Evolutionary conservation across 2,113 vertebrate species (phyloP).

Genomic region (Dolichallabes microphthalmus): DNA sequence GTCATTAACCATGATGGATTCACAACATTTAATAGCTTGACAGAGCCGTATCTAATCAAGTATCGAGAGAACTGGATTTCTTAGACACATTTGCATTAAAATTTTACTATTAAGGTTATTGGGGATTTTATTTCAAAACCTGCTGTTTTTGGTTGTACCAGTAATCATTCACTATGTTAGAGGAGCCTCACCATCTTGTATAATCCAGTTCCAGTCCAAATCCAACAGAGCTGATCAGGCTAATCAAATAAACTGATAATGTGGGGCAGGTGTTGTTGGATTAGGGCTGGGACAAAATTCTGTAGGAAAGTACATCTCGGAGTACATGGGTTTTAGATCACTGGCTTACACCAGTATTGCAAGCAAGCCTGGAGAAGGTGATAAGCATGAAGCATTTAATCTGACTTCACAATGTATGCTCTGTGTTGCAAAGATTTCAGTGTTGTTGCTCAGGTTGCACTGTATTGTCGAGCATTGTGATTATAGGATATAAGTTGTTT

Average conservation of each 20-base stretch:
- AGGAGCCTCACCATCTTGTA: neutral
- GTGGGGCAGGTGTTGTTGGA: constrained; percentile 12
- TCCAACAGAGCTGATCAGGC: neutral
- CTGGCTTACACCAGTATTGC: constrained; percentile 10
- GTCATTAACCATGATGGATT: neutral
- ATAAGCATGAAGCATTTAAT: neutral
- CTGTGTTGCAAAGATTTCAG: neutral
- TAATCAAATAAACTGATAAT: constrained; percentile 16
- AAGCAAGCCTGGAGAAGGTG: neutral
- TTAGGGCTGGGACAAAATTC: neutral
- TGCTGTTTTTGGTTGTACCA: neutral
- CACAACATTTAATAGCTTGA: neutral
- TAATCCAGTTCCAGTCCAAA: neutral
- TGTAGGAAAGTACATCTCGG: neutral
- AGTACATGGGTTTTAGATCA: neutral
- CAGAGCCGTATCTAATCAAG: neutral
- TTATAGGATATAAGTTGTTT: neutral
- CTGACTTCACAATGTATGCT: neutral
- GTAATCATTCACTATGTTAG: neutral
- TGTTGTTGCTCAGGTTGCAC: neutral
- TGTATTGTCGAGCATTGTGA: neutral
- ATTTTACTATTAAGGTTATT: neutral
- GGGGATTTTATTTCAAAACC: neutral
- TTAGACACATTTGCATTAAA: neutral
- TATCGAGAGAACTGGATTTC: neutral